Evolutionary conservation across 2,113 vertebrate genomes (phyloP).

Genomic region (Ictalurus furcatus): DNA sequence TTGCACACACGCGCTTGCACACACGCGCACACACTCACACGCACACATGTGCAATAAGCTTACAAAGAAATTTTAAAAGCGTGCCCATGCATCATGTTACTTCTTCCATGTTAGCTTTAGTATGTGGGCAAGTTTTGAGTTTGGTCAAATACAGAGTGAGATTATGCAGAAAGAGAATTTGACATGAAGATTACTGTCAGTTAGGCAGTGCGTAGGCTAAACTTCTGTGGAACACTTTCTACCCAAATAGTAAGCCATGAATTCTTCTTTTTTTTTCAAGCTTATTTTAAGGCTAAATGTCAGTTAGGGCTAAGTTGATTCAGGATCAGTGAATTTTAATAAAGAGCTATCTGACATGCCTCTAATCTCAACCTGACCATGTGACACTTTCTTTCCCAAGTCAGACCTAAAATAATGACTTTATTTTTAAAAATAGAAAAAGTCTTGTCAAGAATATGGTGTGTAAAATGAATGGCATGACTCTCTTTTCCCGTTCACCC

Average conservation of each 20-base stretch:
- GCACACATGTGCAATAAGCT: background rate
- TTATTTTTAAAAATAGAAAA: background rate
- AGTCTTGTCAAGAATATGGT: background rate
- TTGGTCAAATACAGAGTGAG: constrained; percentile 16
- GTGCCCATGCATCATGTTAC: background rate
- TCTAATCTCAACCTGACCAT: background rate
- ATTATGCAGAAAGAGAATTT: constrained; percentile 37
- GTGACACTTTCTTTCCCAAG: background rate
- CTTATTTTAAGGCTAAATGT: background rate
- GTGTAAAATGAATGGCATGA: background rate
- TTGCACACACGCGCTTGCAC: background rate
- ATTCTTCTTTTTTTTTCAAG: background rate
- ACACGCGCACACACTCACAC: background rate
- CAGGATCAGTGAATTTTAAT: background rate
- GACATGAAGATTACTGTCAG: constrained; percentile 20
- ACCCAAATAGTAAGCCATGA: background rate
- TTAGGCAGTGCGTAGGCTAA: constrained; percentile 1
- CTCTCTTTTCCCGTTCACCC: background rate
- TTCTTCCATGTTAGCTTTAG: constrained; percentile 11
- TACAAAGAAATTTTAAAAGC: constrained; percentile 14
- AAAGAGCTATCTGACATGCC: background rate
- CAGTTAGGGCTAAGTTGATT: background rate
- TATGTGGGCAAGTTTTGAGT: constrained; percentile 24
- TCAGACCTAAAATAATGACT: background rate
- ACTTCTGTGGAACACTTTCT: constrained; percentile 16